Conservation (phyloP, 53 echinoderm and acorn worm species). For the Henricia sp. region DNA sequence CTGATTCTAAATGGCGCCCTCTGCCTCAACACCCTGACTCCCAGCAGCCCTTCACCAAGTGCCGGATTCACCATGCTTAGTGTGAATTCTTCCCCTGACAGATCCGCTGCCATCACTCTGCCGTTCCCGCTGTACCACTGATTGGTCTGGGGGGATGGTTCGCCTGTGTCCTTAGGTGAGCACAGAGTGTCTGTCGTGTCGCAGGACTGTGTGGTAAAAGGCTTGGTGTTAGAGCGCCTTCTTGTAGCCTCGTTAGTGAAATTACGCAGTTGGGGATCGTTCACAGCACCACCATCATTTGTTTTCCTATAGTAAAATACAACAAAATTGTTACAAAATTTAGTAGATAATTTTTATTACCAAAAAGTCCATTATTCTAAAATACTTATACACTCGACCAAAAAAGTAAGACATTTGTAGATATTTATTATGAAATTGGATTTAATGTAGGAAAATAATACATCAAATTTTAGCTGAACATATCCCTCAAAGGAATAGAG, state of each 20-base stretch:
- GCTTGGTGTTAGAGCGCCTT: no score
- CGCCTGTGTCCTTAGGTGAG: no score
- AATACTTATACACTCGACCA: no score
- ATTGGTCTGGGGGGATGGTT: background rate
- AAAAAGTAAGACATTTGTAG: no score
- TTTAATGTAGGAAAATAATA: no score
- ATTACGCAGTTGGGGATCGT: slow-evolving; percentile 80
- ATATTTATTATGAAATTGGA: no score
- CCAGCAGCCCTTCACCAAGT: slow-evolving; percentile 75
- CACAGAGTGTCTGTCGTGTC: slow-evolving; percentile 7
- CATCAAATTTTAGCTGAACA: no score
- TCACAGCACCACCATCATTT: slow-evolving; percentile 94
- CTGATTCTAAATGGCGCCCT: slow-evolving; percentile 84
- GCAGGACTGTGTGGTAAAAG: slow-evolving; percentile 31
- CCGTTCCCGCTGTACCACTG: background rate
- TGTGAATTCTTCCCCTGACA: slow-evolving; percentile 52
- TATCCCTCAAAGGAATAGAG: no score
- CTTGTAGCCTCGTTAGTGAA: slow-evolving; percentile 65
- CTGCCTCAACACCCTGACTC: slow-evolving; percentile 77
- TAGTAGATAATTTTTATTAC: no score
- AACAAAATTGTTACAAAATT: no score
- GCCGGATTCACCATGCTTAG: slow-evolving; percentile 90
- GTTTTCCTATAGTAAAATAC: no score
- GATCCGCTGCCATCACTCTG: background rate
- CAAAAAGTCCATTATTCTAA: no score